Conservation (phyloP, 1,140 invertebrate species). For the Papilio glaucus region DNA sequence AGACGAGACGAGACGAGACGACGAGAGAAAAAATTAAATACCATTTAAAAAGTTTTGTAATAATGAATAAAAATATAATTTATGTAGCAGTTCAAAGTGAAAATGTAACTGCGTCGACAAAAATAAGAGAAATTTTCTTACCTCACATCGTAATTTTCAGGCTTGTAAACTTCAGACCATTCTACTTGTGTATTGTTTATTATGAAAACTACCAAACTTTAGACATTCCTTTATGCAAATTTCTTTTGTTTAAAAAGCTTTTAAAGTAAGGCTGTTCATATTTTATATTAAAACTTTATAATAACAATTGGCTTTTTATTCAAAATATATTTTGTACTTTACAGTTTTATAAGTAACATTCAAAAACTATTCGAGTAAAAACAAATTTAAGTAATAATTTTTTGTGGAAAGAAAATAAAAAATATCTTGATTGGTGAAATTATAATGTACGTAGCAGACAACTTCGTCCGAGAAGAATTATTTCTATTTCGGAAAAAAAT, state of each 20-base stretch:
- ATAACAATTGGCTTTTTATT: constrained; percentile 26
- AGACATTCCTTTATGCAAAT: constrained; percentile 31
- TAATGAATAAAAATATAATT: not conserved
- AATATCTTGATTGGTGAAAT: not conserved
- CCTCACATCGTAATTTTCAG: constrained; percentile 21
- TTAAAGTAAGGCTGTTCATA: constrained; percentile 22
- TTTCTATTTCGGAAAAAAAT: too few relatives aligned
- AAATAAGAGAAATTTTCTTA: not conserved
- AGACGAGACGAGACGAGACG: not conserved
- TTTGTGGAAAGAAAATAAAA: not conserved
- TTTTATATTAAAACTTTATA: constrained; percentile 30
- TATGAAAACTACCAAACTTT: constrained; percentile 25
- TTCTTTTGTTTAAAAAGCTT: constrained; percentile 33
- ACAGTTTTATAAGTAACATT: constrained; percentile 18
- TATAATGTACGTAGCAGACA: too few relatives aligned
- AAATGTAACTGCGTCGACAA: constrained; percentile 3
- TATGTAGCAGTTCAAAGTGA: not conserved
- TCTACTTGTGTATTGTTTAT: constrained; percentile 16
- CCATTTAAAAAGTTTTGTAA: not conserved
- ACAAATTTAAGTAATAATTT: constrained; percentile 11
- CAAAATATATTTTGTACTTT: constrained; percentile 21
- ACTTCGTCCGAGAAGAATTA: too few relatives aligned
- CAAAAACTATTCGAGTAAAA: constrained; percentile 8
- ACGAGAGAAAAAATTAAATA: not conserved
- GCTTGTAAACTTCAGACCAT: constrained; percentile 4